These are phyloP conservation scores for Corbicula japonica DNA, from an alignment of 2,888 invertebrate genomes.

Conservation along the genomic window DNA sequence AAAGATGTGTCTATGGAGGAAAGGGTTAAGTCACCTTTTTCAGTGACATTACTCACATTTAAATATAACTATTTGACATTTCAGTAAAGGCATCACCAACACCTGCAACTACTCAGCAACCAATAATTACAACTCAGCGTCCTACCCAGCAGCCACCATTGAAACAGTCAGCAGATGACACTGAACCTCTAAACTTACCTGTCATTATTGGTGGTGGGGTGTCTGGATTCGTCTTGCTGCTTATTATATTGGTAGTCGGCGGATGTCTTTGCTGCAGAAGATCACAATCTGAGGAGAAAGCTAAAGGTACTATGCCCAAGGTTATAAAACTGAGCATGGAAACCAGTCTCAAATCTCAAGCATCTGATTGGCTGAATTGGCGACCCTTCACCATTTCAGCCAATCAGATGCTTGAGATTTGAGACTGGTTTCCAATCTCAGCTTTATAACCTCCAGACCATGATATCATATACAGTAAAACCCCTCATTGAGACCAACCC, in stretches of 20 bases:
- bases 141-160: conserved; percentile 15
- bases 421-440: too few species aligned
- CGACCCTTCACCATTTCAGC: too few species aligned
- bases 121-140: conserved; percentile 23
- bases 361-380: too few species aligned
- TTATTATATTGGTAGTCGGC: conserved; percentile 65
- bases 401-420: too few species aligned
- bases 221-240: conserved; percentile 65
- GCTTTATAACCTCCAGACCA: too few species aligned
- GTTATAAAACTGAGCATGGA: too few species aligned
- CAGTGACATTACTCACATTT: background rate
- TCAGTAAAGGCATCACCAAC: conserved; percentile 49
- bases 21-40: too few species aligned
- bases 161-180: conserved; percentile 40
- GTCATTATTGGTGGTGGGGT: conserved; percentile 68
- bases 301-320: too few species aligned
- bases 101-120: conserved; percentile 39
- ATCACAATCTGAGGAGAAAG: conserved; percentile 51
- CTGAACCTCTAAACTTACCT: conserved; percentile 46
- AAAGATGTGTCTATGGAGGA: too few species aligned
- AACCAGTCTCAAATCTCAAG: too few species aligned
- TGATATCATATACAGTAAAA: too few species aligned
- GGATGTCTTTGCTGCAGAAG: conserved; percentile 58
- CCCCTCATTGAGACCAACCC: too few species aligned
- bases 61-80: conserved; percentile 8